Base-by-base conservation (phyloP, 2,113 vertebrate species). In the Cinclus mexicanus region DNA sequence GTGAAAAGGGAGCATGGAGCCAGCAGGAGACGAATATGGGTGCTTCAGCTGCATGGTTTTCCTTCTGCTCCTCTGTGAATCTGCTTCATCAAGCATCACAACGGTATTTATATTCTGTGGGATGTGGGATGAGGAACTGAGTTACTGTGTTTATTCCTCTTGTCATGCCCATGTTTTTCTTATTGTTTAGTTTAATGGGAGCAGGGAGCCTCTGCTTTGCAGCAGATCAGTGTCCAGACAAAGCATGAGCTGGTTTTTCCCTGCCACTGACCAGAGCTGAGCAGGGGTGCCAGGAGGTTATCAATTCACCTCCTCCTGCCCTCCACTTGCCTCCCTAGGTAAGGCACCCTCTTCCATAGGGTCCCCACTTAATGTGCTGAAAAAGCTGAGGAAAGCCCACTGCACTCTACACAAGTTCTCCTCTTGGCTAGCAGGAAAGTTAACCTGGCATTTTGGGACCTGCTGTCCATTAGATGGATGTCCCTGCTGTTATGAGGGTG, bases 241-340 rank as follows among this genome's bases (percentile, higher is more conserved):
- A 29, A 44, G 25, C 1, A 1, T 1, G 2, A 72, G 10, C 17
- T 7, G 7, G 0, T 9, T 80, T 77, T 65, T 56, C 26, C 28
- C 22, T 89, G 31, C 18, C 52, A 52, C 37, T 33, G 47, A 24
- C 25, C 24, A 60, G 39, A 78, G 47, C 47, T 78, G 49, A 69
- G 80, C 46, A 60, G 29, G 35, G 1, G 1, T 61, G 26, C 50
- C 7, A 5, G 37, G 31, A 61, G 29, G 16, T 12, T 12, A 21
- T 7, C 29, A 33, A 5, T 22, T 75, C 29, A 46, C 28, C 46
- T 87, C 23, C 26, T 83, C 25, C 70, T 63, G 10, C 42, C 11
- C 19, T 80, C 83, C 41, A 20, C 18, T 21, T 64, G 9, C 53
- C 26, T 92, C 28, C 31, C 33, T 52, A 29, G 39, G 11, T 50